Base-by-base conservation (phyloP, 2,888 invertebrate species). In the Nowickia ferox region DNA sequence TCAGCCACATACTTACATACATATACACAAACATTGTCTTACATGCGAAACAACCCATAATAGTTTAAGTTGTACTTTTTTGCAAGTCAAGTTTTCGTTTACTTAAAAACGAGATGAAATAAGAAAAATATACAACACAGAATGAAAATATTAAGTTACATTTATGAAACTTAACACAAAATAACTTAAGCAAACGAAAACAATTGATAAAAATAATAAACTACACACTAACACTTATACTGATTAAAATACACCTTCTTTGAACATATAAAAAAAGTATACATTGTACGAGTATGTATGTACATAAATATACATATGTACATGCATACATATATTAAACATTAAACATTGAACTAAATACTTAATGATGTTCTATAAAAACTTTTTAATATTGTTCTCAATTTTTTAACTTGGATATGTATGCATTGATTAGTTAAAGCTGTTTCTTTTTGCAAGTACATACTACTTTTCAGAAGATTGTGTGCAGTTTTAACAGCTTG, bases 31-130 rank as follows among this genome's bases (percentile, higher is more conserved):
- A 55, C 53, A 65, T 46, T 71, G 63, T 78, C 57, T 57, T 42
- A 80, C 30, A 30, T 74, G 66, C 30, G 66, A 69, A 68, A 68
- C 51, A 53, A 84, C 84, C 82, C 81, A 77, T 75, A 81, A 81
- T 84, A 81, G 82, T 76, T 81, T 82, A 76, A 76, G 80, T 84
- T 82, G 80, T 81, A 82, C 77, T 83, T 84, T 80, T 82, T 22
- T 63, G 19, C 77, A 83, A 84, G 84, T 87, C 83, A 83, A 83
- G 79, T 87, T 84, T 82, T 87, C 72, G 82, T 85, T 82, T 84
- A 75, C 65, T 83, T 68, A 63, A 66, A 84, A 57, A 66, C 66
- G 66, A 51, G 51, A 48, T 74, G 51, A 57, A 79, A 53, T 17
- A 66, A 63, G 17, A 22, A 57, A n/a, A 40, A 30, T 42, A 30